A percentile compares a stretch with the other conserved stretches of the same genome.
Conservation (phyloP, 2,113 vertebrate genomes). For the Anguilla rostrata region DNA sequence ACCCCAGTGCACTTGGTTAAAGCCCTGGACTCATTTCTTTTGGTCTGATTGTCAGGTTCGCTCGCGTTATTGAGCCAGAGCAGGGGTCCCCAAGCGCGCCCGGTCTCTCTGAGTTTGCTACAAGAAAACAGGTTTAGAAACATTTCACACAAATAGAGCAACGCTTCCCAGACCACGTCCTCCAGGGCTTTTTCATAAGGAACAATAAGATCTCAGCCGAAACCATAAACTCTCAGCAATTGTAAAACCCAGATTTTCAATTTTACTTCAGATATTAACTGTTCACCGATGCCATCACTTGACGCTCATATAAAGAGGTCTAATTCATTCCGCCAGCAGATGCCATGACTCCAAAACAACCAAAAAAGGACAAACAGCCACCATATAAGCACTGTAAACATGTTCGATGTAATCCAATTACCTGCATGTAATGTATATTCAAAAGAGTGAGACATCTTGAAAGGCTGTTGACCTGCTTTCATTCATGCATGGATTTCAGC, state of each 20-base stretch:
- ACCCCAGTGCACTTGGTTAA: slow-evolving; percentile 12
- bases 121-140: slow-evolving; percentile 12
- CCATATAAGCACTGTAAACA: background rate
- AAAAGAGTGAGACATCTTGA: background rate
- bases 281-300: background rate
- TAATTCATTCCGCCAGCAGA: background rate
- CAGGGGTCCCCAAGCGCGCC: background rate
- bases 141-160: slow-evolving; percentile 3
- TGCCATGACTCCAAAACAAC: background rate
- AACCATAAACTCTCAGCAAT: background rate
- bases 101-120: background rate
- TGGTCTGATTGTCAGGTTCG: slow-evolving; percentile 18
- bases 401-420: background rate
- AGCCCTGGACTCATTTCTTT: slow-evolving; percentile 19
- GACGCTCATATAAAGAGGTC: background rate
- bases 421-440: background rate
- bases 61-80: slow-evolving; percentile 17
- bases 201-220: background rate
- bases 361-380: background rate
- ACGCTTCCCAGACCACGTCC: background rate
- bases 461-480: background rate
- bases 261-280: slow-evolving; percentile 1
- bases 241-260: background rate
- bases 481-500: background rate
- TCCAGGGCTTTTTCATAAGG: slow-evolving; percentile 8